Percentiles rank a stretch among this genome's conserved stretches.
Conservation (phyloP, 2,888 invertebrate genomes). For the Microctonus aethiopoides region DNA sequence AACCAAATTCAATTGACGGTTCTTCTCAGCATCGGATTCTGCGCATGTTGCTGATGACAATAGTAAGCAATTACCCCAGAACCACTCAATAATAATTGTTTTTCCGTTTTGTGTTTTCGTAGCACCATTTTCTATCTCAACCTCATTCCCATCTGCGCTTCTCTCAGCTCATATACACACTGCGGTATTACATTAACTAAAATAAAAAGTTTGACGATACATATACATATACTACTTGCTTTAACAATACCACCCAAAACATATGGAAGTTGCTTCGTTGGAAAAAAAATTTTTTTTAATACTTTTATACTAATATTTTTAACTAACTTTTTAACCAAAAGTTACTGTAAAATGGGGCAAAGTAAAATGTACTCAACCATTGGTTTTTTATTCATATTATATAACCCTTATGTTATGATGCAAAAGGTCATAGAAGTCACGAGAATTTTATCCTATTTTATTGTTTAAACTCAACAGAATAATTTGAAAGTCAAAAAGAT, state of each 20-base stretch:
- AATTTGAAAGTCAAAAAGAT: conserved; percentile 40
- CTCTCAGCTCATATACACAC: neutral
- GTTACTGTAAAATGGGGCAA: conserved; percentile 7
- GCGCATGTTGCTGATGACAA: neutral
- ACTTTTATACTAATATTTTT: neutral
- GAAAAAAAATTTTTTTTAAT: neutral
- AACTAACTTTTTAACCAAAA: neutral
- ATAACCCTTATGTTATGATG: neutral
- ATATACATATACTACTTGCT: too few species aligned
- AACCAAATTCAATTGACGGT: neutral
- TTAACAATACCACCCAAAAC: neutral
- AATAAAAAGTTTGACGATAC: neutral
- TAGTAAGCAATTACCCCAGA: conserved; percentile 6
- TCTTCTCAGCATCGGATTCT: neutral
- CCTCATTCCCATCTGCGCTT: neutral
- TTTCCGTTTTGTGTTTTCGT: neutral
- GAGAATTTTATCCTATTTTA: conserved; percentile 14
- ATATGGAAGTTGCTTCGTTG: neutral
- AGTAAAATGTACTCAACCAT: too few species aligned
- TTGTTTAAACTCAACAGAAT: conserved; percentile 18
- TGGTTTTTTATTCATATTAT: conserved; percentile 14
- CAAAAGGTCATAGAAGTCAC: conserved; percentile 2
- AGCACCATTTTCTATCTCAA: neutral
- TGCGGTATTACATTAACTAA: neutral
- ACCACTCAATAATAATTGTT: conserved; percentile 15